A percentile compares a stretch with the other conserved stretches of the same genome.
phyloP scores from a whole-genome alignment of 2,113 vertebrate genomes.

The Mustela nigripes region DNA sequence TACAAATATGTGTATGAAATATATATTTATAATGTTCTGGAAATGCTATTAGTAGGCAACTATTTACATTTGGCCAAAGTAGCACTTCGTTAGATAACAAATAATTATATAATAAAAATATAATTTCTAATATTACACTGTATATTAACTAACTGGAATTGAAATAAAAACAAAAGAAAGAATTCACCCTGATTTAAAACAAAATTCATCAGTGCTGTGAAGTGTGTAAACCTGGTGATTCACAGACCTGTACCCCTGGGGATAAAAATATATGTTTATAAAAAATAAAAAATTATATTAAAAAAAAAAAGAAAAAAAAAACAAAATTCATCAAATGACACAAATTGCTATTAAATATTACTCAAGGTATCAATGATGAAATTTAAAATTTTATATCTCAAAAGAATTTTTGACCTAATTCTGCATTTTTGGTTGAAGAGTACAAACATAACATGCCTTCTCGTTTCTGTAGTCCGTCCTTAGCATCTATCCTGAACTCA shows the following conservation, averaged over 20 bases:
- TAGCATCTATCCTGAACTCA: not conserved
- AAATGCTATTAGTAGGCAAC: too few species aligned
- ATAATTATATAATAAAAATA: not conserved
- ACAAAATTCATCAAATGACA: not conserved
- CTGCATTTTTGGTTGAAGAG: not conserved
- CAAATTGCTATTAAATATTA: not conserved
- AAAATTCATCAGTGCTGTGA: not conserved
- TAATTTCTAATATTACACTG: too few species aligned
- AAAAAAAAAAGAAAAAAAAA: too few species aligned
- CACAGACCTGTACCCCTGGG: too few species aligned
- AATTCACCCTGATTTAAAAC: too few species aligned
- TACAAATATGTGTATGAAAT: too few species aligned
- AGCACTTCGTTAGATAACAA: not conserved
- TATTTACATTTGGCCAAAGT: not conserved
- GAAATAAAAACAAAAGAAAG: too few species aligned
- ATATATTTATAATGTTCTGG: too few species aligned
- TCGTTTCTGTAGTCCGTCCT: not conserved
- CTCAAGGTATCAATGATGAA: not conserved
- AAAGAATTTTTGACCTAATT: not conserved
- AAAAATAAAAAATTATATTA: too few species aligned
- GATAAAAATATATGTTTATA: too few species aligned
- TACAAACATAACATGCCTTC: not conserved
- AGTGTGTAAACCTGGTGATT: too few species aligned
- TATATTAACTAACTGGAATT: too few species aligned
- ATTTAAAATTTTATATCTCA: not conserved